These are phyloP conservation scores for Congeria kusceri DNA, from an alignment of 2,888 invertebrate species.

Conservation along the genomic window DNA sequence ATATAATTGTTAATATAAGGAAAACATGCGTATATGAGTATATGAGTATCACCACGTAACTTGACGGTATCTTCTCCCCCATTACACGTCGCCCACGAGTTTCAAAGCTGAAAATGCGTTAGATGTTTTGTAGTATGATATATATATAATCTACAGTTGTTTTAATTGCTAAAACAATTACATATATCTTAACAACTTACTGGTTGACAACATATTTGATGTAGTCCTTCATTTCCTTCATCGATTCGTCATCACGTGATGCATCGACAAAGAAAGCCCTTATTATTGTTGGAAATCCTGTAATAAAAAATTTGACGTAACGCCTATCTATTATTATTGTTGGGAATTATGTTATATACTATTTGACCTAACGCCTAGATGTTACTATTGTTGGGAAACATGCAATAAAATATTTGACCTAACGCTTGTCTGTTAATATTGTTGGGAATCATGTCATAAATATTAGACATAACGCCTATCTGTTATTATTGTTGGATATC, in stretches of 20 bases:
- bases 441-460: no score
- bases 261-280: conserved; percentile 75
- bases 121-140: not conserved
- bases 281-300: conserved; percentile 78
- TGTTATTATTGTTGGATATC: no score
- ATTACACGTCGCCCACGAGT: conserved; percentile 75
- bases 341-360: no score
- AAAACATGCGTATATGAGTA: no score
- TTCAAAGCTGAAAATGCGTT: conserved; percentile 34
- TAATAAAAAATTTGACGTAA: no score
- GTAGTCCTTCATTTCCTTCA: conserved; percentile 74
- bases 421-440: no score
- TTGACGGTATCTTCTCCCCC: conserved; percentile 83
- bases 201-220: conserved; percentile 76
- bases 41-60: conserved; percentile 78
- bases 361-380: no score
- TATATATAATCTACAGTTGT: not conserved
- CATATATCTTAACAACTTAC: conserved; percentile 62
- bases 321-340: no score
- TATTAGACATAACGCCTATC: no score
- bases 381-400: no score
- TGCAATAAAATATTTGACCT: no score
- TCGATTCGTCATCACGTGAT: conserved; percentile 71
- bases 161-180: not conserved
- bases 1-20: no score